phyloP scores from a whole-genome alignment of 2,113 vertebrate species.

The Lampris megalopsis region DNA sequence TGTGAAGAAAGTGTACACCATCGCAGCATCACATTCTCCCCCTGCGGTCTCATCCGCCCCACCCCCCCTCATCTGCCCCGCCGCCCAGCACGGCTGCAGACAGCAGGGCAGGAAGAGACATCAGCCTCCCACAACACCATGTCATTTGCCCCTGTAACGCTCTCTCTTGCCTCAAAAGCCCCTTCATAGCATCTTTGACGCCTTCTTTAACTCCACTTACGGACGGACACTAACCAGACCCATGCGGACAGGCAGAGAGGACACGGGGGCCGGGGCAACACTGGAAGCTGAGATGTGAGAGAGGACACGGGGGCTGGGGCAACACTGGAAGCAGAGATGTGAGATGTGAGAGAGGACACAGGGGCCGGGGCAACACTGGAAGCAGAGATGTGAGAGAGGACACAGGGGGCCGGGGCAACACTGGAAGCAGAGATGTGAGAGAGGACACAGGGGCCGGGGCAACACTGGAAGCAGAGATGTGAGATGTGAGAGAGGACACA shows the following conservation, averaged over 20 bases:
- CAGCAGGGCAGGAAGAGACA: slow-evolving; percentile 37
- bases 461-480: too few relatives aligned
- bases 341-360: too few relatives aligned
- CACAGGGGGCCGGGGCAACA: too few relatives aligned
- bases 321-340: too few relatives aligned
- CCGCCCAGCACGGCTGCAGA: slow-evolving; percentile 44
- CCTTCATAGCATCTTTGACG: slow-evolving; percentile 20
- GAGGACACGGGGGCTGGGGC: too few relatives aligned
- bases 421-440: too few relatives aligned
- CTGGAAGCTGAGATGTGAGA: too few relatives aligned
- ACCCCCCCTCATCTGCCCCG: slow-evolving; percentile 35
- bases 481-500: too few relatives aligned
- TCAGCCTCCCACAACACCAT: slow-evolving; percentile 3
- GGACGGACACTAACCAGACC: slow-evolving; percentile 44
- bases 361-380: too few relatives aligned
- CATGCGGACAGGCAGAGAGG: slow-evolving; percentile 34
- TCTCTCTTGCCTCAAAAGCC: slow-evolving; percentile 19
- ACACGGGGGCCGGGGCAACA: not conserved
- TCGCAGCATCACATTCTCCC: slow-evolving; percentile 47
- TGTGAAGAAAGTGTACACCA: slow-evolving; percentile 53
- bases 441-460: too few relatives aligned
- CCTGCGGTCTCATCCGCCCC: slow-evolving; percentile 40
- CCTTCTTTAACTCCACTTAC: slow-evolving; percentile 35
- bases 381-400: too few relatives aligned
- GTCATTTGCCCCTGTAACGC: slow-evolving; percentile 31